Percentiles rank a stretch among this genome's conserved stretches.
These are phyloP conservation scores for Osmerus mordax DNA, from an alignment of 2,113 vertebrate genomes.

Conservation along the genomic window DNA sequence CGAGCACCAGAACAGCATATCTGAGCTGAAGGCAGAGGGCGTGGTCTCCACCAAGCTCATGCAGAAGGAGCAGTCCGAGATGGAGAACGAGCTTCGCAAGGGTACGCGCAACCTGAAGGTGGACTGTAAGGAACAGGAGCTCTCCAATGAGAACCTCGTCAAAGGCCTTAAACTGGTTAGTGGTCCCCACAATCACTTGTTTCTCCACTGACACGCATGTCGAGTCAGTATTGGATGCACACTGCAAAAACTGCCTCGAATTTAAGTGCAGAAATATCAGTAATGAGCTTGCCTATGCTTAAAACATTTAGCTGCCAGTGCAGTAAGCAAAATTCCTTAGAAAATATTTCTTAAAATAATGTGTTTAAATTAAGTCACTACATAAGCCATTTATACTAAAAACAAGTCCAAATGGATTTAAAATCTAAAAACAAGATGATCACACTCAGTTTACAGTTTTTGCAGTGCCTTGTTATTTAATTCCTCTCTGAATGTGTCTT, in stretches of 20 bases:
- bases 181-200: neutral
- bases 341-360: no score
- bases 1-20: constrained; percentile 86
- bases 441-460: neutral
- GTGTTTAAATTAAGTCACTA: no score
- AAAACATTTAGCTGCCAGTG: no score
- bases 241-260: neutral
- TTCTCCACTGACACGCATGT: neutral
- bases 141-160: constrained; percentile 70
- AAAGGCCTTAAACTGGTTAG: constrained; percentile 81
- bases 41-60: constrained; percentile 62
- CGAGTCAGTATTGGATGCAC: neutral
- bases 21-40: constrained; percentile 75
- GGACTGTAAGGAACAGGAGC: constrained; percentile 77
- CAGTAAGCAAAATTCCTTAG: no score
- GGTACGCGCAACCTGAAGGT: constrained; percentile 66
- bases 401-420: no score
- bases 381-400: no score
- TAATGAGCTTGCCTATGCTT: no score
- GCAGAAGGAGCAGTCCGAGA: constrained; percentile 73
- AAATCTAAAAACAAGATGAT: no score
- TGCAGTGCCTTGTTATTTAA: neutral
- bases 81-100: constrained; percentile 72
- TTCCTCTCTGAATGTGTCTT: neutral
- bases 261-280: no score